These are phyloP conservation scores for Dicrurus megarhynchus DNA, from an alignment of 2,113 vertebrate species.

Conservation along the genomic window DNA sequence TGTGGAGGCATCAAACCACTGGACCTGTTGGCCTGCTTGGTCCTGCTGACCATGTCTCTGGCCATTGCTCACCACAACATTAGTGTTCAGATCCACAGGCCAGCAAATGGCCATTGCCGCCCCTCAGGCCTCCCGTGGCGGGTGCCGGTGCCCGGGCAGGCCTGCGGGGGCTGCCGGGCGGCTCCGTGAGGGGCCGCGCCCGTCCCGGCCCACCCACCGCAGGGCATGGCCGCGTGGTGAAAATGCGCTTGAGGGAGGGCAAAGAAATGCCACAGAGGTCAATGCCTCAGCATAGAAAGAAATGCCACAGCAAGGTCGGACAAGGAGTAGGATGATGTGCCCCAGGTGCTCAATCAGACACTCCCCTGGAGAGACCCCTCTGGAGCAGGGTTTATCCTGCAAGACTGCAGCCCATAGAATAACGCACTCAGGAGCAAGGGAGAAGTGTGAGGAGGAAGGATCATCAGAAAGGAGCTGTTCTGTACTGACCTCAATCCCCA, in stretches of 20 bases:
- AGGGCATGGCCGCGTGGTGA: accelerated
- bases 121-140: not conserved
- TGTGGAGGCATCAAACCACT: no score
- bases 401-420: not conserved
- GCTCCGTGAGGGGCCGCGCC: not conserved
- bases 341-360: accelerated
- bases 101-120: not conserved
- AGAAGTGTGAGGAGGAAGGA: not conserved
- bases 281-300: not conserved
- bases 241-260: accelerated
- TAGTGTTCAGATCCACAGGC: not conserved
- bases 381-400: not conserved
- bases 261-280: not conserved
- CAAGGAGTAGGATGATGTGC: not conserved
- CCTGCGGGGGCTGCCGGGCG: not conserved
- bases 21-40: no score
- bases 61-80: no score
- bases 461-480: not conserved
- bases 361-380: accelerated
- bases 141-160: accelerated
- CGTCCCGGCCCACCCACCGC: accelerated
- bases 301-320: no score
- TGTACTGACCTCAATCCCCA: not conserved
- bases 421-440: not conserved
- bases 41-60: no score